Base-by-base conservation (phyloP, 1,140 invertebrate genomes). In the Anadara kagoshimensis region DNA sequence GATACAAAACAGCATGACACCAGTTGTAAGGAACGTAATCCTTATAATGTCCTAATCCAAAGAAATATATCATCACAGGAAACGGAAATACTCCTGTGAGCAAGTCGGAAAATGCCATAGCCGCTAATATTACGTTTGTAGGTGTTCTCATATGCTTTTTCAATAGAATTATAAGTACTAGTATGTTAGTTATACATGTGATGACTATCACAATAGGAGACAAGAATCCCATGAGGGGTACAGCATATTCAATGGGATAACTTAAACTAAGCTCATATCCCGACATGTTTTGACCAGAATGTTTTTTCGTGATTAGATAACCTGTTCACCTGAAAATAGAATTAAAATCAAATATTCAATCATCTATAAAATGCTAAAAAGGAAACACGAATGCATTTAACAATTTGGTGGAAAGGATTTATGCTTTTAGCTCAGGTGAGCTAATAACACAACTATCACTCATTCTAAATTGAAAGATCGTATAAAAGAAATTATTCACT, bases 31-130 rank as follows among this genome's bases (percentile, higher is more conserved):
- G 83, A 11, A 36, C 29, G 87, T 57, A 64, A 44, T 87, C 86
- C 83, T 93, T 93, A 83, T 96, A 94, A 88, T 96, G 94, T 90
- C 94, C 94, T 70, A 96, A 93, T 7, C 94, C 95, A 90, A 96
- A 97, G 93, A 96, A 95, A 88, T 36, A 36, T 97, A 96, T 85
- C 96, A 93, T 12, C 94, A 94, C 0, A 3, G 96, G 96, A 1
- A 95, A 93, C 1, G 96, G 95, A 85, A 95, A 94, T 20, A 97
- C 90, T 78, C 97, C 93, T 0, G 96, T 98, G 83, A 97, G 93
- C 92, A 97, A 94, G 90, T 98, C 96, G 73, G 94, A 95, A 1
- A 98, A 91, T 0, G 97, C 96, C 96, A 98, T 98, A 5, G 94
- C 91, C 78, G 93, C 90, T 0, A 94, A 86, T 5, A 94, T 91